A percentile compares a stretch with the other conserved stretches of the same genome.
phyloP scores from a whole-genome alignment of 2,113 vertebrate genomes.

The Dendrocopos noguchii region DNA sequence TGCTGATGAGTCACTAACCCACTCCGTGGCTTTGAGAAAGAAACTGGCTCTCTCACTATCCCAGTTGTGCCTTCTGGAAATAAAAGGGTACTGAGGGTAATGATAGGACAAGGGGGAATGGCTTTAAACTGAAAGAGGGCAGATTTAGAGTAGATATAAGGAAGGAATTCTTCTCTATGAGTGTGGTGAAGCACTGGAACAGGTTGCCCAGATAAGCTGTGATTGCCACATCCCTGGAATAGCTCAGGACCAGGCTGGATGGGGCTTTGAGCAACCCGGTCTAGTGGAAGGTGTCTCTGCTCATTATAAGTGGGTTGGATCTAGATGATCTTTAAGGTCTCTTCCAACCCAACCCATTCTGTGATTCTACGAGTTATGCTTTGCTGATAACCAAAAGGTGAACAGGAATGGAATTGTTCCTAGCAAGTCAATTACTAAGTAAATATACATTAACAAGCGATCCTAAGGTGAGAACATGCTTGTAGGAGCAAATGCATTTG shows the following conservation, averaged over 20 bases:
- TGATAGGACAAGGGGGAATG: background rate
- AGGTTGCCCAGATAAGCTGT: background rate
- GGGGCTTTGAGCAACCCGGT: background rate
- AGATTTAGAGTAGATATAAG: background rate
- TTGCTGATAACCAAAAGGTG: conserved; percentile 6
- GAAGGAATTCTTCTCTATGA: background rate
- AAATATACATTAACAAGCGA: conserved; percentile 13
- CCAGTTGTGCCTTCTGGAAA: background rate
- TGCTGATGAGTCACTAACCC: background rate
- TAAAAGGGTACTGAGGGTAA: background rate
- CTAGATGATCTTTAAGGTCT: background rate
- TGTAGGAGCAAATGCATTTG: conserved; percentile 11
- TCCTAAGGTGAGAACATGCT: background rate
- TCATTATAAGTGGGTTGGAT: background rate
- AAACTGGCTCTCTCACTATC: background rate
- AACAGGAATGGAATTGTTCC: background rate
- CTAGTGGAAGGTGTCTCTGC: background rate
- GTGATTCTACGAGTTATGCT: background rate
- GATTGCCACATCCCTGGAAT: background rate
- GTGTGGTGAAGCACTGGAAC: background rate
- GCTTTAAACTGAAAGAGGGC: background rate
- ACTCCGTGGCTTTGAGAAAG: background rate
- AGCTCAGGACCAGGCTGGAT: background rate
- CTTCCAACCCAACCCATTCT: background rate
- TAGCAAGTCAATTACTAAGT: conserved; percentile 20